Conservation (phyloP, 1,140 invertebrate genomes). For the Drosophila erecta region DNA sequence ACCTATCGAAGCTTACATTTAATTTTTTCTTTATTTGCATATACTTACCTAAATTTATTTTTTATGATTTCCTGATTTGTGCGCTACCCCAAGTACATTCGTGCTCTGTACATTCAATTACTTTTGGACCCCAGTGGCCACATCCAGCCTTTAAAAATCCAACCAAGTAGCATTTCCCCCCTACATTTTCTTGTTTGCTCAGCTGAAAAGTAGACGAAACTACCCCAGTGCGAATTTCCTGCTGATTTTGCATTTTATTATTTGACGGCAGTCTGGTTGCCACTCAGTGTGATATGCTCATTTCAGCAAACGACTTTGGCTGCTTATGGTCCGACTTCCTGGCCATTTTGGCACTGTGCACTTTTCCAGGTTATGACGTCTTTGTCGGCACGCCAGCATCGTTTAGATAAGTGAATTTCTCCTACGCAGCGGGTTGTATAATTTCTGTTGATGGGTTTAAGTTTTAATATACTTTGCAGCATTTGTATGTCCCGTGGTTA, state of each 20-base stretch:
- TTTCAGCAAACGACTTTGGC: slow-evolving; percentile 50
- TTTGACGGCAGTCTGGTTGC: slow-evolving; percentile 49
- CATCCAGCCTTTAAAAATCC: slow-evolving; percentile 24
- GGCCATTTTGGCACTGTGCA: slow-evolving; percentile 46
- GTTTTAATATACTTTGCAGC: not conserved
- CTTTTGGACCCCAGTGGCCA: not conserved
- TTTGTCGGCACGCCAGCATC: slow-evolving; percentile 32
- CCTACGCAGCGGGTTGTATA: slow-evolving; percentile 10
- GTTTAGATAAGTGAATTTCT: slow-evolving; percentile 61
- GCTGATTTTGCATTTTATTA: slow-evolving; percentile 68
- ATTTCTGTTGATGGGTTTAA: slow-evolving; percentile 23
- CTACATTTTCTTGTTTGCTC: slow-evolving; percentile 12
- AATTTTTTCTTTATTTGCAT: not conserved
- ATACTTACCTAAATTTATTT: not conserved
- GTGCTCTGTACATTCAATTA: slow-evolving; percentile 21
- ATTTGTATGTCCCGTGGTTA: not conserved
- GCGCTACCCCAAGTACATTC: slow-evolving; percentile 2
- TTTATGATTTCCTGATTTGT: slow-evolving; percentile 4
- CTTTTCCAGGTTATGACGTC: slow-evolving; percentile 32
- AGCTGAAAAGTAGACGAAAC: slow-evolving; percentile 32
- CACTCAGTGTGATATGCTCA: slow-evolving; percentile 32
- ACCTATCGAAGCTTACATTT: not conserved
- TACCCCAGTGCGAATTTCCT: slow-evolving; percentile 59
- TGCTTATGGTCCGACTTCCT: slow-evolving; percentile 65
- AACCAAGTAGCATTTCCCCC: slow-evolving; percentile 19